Evolutionary conservation across 1,140 invertebrate genomes (phyloP), one percentile per base, ranked within the genome.

Genomic region (Pissodes strobi): DNA sequence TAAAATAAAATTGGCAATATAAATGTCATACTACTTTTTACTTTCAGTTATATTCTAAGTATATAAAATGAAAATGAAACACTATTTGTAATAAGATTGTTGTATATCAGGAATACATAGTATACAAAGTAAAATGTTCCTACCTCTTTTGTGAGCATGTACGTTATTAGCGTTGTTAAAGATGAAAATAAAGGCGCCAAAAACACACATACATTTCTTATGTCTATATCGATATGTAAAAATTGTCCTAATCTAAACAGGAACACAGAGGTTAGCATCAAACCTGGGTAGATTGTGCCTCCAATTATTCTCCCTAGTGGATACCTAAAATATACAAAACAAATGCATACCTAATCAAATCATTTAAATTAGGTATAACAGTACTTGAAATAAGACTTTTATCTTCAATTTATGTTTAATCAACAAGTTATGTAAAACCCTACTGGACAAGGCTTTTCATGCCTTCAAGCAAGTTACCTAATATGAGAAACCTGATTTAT

Each of bases 161-260:
- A 99, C 22, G 96, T 98, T 55, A 98, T 90, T 72, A 99, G 88
- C 1, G 94, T 95, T 13, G 96, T 98, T 21, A 98, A 86, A 69
- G 93, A 96, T 17, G 95, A 98, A 82, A 98, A 99, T 72, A 98
- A 86, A 46, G 97, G 97, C 30, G 97, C 96, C 25, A 99, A 84
- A 80, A 98, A 99, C 15, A 99, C 96, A 80, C 97, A 99, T 13
- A 99, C 93, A 86, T 98, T 96, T 70, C 95, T 85, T 70, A 99
- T 96, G 76, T 99, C 94, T 74, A 98, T 92, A 3, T 94, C 94
- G 55, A 99, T 91, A 78, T 98, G 93, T 30, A 98, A 76, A 67
- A 93, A 86, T 84, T 93, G 90, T 77, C 95, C 86, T 1, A 95
- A 72, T 76, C 94, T 89, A 79, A 97, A 97, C 4, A 98, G 79